Base-by-base conservation (phyloP, 2,113 vertebrate genomes). In the Danionella cerebrum region DNA sequence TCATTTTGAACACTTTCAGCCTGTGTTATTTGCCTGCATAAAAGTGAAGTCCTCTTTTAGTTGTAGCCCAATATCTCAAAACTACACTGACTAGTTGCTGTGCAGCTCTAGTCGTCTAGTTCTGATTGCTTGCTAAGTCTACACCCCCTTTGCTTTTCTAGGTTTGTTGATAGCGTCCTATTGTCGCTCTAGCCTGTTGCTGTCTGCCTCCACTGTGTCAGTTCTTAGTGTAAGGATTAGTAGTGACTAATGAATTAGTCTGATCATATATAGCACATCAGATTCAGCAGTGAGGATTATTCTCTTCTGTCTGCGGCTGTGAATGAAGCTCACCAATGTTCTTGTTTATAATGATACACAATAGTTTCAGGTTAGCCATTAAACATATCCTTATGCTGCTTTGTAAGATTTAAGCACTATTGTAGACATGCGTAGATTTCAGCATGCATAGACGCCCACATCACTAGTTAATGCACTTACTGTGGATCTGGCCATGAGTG, bases 191-290 rank as follows among this genome's bases (percentile, higher is more conserved):
- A 36, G 13, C 39, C 24, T 44, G 18, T 53, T 22, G 19, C 11
- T 27, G 25, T 33, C 3, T 11, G 18, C 24, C 42, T 14, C 11
- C 65, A 74, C 74, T 69, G 67, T 33, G 2, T 65, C 19, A 38
- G 35, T 41, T 5, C 18, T 50, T 48, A 70, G 78, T 21, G 41
- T 51, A 8, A n/a, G 19, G 57, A 85, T 77, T 62, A 73, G 48
- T 67, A 52, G 69, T 80, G 81, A 78, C 77, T 62, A 70, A 65
- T 62, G 55, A 65, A 48, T 38, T 41, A 58, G 42, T 55, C 51
- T 39, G 19, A 55, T 36, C 62, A 10, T n/a, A n/a, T n/a, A n/a
- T 16, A 65, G 19, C 52, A 41, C 47, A 47, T 44, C 54, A n/a
- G n/a, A n/a, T n/a, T n/a, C n/a, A 62, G 25, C 39, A 31, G 58